Evolutionary conservation across 1,140 invertebrate genomes (phyloP), one percentile per base, ranked within the genome.

Genomic region (Coboldia fuscipes): DNA sequence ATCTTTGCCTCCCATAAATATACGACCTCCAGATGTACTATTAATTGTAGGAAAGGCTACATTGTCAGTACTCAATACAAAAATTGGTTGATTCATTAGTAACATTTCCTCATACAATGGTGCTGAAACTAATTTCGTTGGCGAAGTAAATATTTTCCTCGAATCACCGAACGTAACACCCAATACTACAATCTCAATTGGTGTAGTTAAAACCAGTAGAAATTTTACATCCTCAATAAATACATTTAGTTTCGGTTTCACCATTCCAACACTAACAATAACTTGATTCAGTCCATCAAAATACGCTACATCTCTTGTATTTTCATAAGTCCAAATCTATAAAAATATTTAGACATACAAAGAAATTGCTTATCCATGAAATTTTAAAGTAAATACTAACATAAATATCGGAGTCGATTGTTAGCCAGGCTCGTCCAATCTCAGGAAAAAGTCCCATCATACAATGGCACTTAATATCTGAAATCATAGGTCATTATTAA

Each of bases 361-460:
- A n/a, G n/a, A n/a, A n/a, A n/a, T n/a, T n/a, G n/a, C n/a, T n/a
- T n/a, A n/a, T n/a, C n/a, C n/a, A n/a, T n/a, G n/a, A n/a, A n/a
- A n/a, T n/a, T n/a, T 18, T n/a, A n/a, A n/a, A n/a, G n/a, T n/a
- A n/a, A 27, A 12, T 12, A n/a, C 30, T 32, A 2, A 97, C 68
- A 63, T 94, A 98, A 42, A 99, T 84, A 61, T 96, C 88, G 48
- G 83, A 94, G 49, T 98, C 94, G 47, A 99, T 88, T 17, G 89
- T 86, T 14, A 98, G 56, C 90, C 92, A 99, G 0, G 92, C 92
- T 50, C 93, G 66, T 18, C 75, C 78, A 42, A 98, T 93, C 53
- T 93, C 88, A 36, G 89, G 79, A 61, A 97, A 94, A 5, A 97
- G 56, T 5, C 93, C 93, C 82, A 96, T 94, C 58, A 83, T 73